Evolutionary conservation across 2,888 invertebrate species (phyloP), one percentile per base, ranked within the genome.

Genomic region (Diachrysia chrysitis): DNA sequence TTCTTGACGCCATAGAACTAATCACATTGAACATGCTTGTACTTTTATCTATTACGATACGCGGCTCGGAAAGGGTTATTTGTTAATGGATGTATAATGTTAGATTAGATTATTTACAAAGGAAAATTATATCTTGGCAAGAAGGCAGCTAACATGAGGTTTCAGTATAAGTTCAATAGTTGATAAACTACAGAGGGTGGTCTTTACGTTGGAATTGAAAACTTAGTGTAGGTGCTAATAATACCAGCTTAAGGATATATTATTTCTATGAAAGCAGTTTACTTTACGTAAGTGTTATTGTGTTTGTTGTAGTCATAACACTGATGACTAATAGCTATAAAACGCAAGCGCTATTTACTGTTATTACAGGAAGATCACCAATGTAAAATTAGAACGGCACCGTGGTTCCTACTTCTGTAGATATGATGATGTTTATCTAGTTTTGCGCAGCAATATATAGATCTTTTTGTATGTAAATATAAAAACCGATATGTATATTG

Each of bases 41-140:
- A 76, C 29, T 59, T 46, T 61, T 81, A 81, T 79, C 79, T 71
- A 69, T 70, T 61, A 46, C 69, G 79, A 79, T 81, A 74, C 56
- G 58, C 46, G 56, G 58, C 23, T 60, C 58, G 67, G 67, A 68
- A 79, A 79, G 74, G 79, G 79, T 77, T 79, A 81, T 81, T 81
- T 77, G 79, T 71, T 81, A 79, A 81, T 81, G 81, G 58, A 81
- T 63, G 53, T 72, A 70, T 79, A 77, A 74, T 73, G 74, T 72
- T 56, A 65, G 74, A 74, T 81, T 77, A 79, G 69, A 77, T 77
- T 77, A 71, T 62, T 37, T 55, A 54, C 60, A 66, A 70, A 66
- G 71, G 69, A 76, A 71, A 73, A 78, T 79, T 78, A 73, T 73
- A 70, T 66, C 57, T 46, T 19, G n/a, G 56, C 56, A 48, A 63